A percentile compares a stretch with the other conserved stretches of the same genome.
Evolutionary conservation across 2,888 invertebrate genomes (phyloP).

Genomic region (Punctoribates punctum): DNA sequence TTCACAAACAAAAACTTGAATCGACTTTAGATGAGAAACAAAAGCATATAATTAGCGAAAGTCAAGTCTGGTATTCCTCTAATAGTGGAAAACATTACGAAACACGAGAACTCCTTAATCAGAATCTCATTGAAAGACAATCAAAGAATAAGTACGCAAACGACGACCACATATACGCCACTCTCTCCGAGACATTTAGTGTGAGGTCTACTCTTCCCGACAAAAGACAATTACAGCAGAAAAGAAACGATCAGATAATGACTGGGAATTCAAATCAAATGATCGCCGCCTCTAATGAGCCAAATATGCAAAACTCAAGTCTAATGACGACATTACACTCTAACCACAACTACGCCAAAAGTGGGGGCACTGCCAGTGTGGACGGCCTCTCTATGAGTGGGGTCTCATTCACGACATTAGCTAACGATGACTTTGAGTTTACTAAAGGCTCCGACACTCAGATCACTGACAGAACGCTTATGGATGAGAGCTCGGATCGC

Average conservation of each 20-base stretch:
- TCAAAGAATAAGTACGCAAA: conserved; percentile 4
- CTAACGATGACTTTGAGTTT: conserved; percentile 63
- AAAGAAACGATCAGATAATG: not conserved
- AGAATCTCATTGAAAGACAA: conserved; percentile 1
- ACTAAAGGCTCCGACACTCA: conserved; percentile 51
- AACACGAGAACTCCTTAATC: not conserved
- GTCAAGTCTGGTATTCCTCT: not conserved
- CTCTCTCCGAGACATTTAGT: conserved; percentile 48
- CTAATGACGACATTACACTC: not conserved
- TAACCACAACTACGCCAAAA: not conserved
- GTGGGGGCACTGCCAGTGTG: conserved; percentile 10
- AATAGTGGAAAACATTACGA: conserved; percentile 16
- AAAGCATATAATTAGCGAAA: conserved; percentile 1
- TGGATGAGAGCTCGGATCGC: not conserved
- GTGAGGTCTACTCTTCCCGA: conserved; percentile 43
- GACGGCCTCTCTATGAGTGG: conserved; percentile 28
- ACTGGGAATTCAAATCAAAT: not conserved
- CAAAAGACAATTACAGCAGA: conserved; percentile 41
- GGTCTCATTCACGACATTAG: conserved; percentile 62
- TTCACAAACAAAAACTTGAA: not conserved
- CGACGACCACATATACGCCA: conserved; percentile 56
- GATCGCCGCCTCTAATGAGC: conserved; percentile 2
- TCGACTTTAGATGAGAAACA: not conserved
- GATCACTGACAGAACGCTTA: conserved; percentile 5
- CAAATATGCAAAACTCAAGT: conserved; percentile 15